Percentiles rank a stretch among this genome's conserved stretches.
Conservation (phyloP, 2,797 vertebrate genomes). For the Tiaroga cobitis region DNA sequence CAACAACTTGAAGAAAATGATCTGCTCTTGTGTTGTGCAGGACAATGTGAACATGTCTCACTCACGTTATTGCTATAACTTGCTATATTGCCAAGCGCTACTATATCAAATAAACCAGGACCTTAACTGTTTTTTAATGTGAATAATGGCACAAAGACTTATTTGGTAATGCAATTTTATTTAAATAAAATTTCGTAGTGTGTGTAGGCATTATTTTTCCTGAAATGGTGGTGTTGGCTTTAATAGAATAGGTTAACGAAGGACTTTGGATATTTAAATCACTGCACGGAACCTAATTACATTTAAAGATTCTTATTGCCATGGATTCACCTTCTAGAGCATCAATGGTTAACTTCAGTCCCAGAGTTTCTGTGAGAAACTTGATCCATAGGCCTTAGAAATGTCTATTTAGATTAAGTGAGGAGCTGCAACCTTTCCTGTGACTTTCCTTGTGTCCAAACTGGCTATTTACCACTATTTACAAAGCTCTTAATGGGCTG, state of each 20-base stretch:
- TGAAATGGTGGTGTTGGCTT: slow-evolving; percentile 69
- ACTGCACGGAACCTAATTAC: slow-evolving; percentile 38
- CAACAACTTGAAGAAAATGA: neutral
- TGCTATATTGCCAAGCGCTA: neutral
- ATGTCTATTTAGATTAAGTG: neutral
- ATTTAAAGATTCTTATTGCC: slow-evolving; percentile 36
- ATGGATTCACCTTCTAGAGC: neutral
- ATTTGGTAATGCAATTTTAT: neutral
- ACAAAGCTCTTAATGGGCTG: neutral
- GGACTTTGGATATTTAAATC: slow-evolving; percentile 52
- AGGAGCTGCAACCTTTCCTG: neutral
- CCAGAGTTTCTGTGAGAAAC: neutral
- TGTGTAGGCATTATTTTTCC: neutral
- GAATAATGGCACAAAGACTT: neutral
- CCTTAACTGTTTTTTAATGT: neutral
- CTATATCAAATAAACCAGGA: neutral
- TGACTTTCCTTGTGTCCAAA: neutral
- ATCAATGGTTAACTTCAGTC: neutral
- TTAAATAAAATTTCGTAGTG: neutral
- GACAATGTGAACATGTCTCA: neutral
- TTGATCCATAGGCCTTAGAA: neutral
- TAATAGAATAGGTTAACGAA: slow-evolving; percentile 75
- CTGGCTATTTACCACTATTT: neutral
- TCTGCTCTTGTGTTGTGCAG: neutral
- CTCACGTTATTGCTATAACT: neutral